Conservation (phyloP, 2,888 invertebrate genomes). For the Lepidocyrtoides sp. region DNA sequence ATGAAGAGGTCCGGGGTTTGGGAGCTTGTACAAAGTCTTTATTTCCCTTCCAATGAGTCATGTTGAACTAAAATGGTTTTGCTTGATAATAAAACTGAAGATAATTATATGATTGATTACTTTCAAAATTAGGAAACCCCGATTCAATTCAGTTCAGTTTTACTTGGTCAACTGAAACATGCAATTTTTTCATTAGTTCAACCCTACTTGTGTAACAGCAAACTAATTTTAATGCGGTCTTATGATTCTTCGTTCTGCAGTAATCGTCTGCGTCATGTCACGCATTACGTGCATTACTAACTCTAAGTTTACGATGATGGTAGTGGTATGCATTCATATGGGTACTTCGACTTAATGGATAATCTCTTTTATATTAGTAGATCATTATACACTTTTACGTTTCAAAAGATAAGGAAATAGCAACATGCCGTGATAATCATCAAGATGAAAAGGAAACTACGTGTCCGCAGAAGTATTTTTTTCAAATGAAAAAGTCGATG, state of each 20-base stretch:
- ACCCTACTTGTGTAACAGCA: no score
- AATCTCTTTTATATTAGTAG: not conserved
- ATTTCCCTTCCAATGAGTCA: slow-evolving; percentile 36
- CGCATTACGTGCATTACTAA: not conserved
- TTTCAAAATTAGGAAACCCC: not conserved
- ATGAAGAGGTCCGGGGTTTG: not conserved
- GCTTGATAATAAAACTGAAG: not conserved
- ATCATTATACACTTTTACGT: not conserved
- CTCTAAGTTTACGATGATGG: no score
- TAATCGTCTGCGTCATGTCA: not conserved
- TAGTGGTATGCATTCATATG: not conserved
- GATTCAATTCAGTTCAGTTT: not conserved
- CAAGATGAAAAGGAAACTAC: not conserved
- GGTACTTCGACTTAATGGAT: slow-evolving; percentile 29
- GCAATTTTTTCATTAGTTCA: no score
- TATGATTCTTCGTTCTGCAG: not conserved
- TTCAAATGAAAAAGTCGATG: slow-evolving; percentile 19
- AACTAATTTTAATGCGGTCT: no score
- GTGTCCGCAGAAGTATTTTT: not conserved
- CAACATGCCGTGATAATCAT: not conserved
- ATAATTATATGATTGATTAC: no score
- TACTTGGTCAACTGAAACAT: not conserved
- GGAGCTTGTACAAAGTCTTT: not conserved
- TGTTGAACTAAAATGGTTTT: slow-evolving; percentile 10
- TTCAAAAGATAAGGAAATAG: slow-evolving; percentile 2